These are phyloP conservation scores for Buceros bicornis DNA, from an alignment of 2,797 vertebrate genomes.

Conservation along the genomic window DNA sequence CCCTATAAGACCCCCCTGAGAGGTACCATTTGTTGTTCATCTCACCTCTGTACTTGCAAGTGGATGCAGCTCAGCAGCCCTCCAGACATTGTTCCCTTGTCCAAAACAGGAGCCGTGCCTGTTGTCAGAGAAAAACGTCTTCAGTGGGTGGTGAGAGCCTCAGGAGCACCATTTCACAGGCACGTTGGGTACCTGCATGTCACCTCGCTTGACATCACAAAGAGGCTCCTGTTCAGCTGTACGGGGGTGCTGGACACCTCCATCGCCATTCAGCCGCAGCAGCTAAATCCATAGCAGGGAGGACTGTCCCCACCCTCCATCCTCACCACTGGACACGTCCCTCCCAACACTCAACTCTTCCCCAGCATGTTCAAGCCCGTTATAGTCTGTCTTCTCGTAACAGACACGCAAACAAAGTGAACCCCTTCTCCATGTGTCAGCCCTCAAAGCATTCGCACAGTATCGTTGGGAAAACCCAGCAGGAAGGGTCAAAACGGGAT, in stretches of 20 bases:
- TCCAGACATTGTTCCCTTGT: not conserved
- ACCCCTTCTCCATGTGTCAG: not conserved
- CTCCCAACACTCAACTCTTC: not conserved
- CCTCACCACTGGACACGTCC: fast-evolving
- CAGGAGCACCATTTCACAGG: fast-evolving
- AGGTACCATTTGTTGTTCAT: not conserved
- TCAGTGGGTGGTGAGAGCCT: not conserved
- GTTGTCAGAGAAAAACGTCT: not conserved
- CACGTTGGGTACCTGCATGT: fast-evolving
- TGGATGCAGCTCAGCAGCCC: slow-evolving; percentile 24
- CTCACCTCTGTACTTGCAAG: slow-evolving; percentile 59
- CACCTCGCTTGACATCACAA: fast-evolving
- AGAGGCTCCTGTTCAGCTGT: fast-evolving
- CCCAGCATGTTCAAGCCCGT: fast-evolving
- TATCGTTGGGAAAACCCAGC: fast-evolving
- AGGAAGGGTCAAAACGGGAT: not conserved
- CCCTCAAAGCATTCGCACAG: fast-evolving
- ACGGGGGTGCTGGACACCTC: fast-evolving
- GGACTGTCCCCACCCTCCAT: too few relatives aligned
- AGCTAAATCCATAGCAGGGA: too few relatives aligned
- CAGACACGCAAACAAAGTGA: not conserved
- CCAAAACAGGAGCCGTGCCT: slow-evolving; percentile 18
- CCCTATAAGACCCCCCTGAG: not conserved
- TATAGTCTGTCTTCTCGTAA: not conserved
- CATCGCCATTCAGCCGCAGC: not conserved